Evolutionary conservation across 2,113 vertebrate genomes (phyloP).

Genomic region (Rhegmatorhina hoffmannsi): DNA sequence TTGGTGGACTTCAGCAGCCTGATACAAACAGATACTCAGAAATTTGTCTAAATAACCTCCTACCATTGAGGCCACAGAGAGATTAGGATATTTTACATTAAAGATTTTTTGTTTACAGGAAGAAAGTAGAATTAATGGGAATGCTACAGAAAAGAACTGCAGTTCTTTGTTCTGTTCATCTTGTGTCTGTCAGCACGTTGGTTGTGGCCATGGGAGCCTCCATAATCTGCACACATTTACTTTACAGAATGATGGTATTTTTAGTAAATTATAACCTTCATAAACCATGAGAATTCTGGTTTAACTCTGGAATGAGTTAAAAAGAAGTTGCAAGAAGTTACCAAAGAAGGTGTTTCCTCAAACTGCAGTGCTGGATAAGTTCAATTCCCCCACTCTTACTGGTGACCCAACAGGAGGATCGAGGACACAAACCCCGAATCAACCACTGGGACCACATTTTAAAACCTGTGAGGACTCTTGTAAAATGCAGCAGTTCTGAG

Average conservation of each 20-base stretch:
- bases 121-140: not conserved
- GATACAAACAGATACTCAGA: not conserved
- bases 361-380: not conserved
- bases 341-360: not conserved
- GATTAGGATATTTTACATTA: not conserved
- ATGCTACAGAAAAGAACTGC: not conserved
- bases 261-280: not conserved
- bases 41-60: not conserved
- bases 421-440: not conserved
- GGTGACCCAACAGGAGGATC: not conserved
- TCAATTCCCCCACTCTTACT: rapidly evolving
- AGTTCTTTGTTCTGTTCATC: not conserved
- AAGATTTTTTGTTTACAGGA: not conserved
- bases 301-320: not conserved
- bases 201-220: not conserved
- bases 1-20: not conserved
- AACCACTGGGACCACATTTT: not conserved
- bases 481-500: not conserved
- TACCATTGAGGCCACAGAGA: not conserved
- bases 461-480: not conserved
- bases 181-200: not conserved
- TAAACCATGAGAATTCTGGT: not conserved
- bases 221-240: not conserved
- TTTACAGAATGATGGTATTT: not conserved
- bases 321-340: not conserved